These are phyloP conservation scores for Taenioides sp. DNA, from an alignment of 2,797 vertebrate genomes.

Conservation along the genomic window DNA sequence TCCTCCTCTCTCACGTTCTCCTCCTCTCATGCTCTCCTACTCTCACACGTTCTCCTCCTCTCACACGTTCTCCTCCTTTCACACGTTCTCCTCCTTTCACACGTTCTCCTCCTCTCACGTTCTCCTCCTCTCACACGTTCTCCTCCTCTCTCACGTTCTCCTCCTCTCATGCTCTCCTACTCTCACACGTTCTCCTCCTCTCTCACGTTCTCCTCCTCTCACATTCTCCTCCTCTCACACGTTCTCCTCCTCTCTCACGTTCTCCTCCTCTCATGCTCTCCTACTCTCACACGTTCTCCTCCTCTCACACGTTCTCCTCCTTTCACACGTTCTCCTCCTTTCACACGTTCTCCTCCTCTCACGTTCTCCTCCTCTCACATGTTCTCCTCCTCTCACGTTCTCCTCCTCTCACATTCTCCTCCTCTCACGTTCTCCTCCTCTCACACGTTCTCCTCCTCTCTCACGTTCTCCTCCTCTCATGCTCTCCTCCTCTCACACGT, in stretches of 20 bases:
- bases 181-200: not conserved
- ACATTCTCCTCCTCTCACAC: not conserved
- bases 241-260: not conserved
- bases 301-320: no score
- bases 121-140: constrained; percentile 49
- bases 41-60: constrained; percentile 61
- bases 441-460: constrained; percentile 70
- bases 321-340: constrained; percentile 69
- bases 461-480: no score
- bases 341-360: constrained; percentile 41
- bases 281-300: not conserved
- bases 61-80: constrained; percentile 42
- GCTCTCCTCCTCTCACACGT: not conserved
- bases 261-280: no score
- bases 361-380: not conserved
- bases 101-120: constrained; percentile 94
- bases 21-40: not conserved
- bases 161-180: not conserved
- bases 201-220: not conserved
- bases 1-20: not conserved
- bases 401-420: not conserved
- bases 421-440: not conserved
- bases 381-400: not conserved
- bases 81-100: constrained; percentile 63
- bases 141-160: no score